A percentile compares a stretch with the other conserved stretches of the same genome.
phyloP scores from a whole-genome alignment of 2,888 invertebrate genomes.

The Yponomeuta sedellus region DNA sequence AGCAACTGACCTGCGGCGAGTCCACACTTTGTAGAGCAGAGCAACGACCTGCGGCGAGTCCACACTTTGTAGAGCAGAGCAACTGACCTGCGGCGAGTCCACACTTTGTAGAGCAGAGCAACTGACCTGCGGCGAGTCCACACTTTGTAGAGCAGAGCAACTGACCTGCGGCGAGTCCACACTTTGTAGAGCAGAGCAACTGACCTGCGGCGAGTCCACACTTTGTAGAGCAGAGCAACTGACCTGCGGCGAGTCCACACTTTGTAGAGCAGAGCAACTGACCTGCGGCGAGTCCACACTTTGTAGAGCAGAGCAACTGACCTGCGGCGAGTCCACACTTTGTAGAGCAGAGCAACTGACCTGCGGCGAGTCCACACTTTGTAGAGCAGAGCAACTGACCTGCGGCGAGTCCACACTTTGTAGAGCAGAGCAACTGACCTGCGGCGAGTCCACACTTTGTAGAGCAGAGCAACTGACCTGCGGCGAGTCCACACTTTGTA shows the following conservation, averaged over 20 bases:
- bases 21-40: slow-evolving; percentile 41
- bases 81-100: slow-evolving; percentile 44
- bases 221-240: slow-evolving; percentile 41
- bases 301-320: slow-evolving; percentile 44
- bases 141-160: slow-evolving; percentile 43
- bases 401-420: slow-evolving; percentile 42
- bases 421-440: slow-evolving; percentile 46
- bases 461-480: slow-evolving; percentile 45
- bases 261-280: slow-evolving; percentile 42
- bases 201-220: slow-evolving; percentile 46
- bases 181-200: slow-evolving; percentile 44
- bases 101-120: slow-evolving; percentile 43
- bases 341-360: slow-evolving; percentile 43
- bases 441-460: slow-evolving; percentile 43
- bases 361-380: slow-evolving; percentile 43
- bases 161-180: slow-evolving; percentile 43
- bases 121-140: slow-evolving; percentile 45
- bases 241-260: slow-evolving; percentile 45
- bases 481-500: slow-evolving; percentile 44
- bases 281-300: slow-evolving; percentile 43
- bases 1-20: slow-evolving; percentile 45
- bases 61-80: slow-evolving; percentile 44
- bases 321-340: slow-evolving; percentile 44
- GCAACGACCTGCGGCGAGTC: slow-evolving; percentile 45
- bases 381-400: slow-evolving; percentile 44